phyloP scores from a whole-genome alignment of 1,140 invertebrate species.

The Monochamus saltuarius region DNA sequence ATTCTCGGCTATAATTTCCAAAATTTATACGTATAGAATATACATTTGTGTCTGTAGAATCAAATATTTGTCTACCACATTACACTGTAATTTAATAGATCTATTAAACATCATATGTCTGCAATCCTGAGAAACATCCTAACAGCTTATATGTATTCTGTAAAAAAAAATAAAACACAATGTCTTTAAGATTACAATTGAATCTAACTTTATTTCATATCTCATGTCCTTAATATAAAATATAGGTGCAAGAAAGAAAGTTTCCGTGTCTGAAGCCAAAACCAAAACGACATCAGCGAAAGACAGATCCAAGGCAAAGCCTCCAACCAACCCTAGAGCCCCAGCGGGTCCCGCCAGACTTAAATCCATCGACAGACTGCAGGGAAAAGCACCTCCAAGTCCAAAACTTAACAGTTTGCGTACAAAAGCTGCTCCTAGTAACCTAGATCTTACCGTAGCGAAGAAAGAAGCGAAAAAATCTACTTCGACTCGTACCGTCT shows the following conservation, averaged over 20 bases:
- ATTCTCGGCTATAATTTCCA: too few species aligned
- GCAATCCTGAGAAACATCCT: too few species aligned
- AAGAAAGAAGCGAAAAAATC: constrained; percentile 37
- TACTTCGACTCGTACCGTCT: constrained; percentile 10
- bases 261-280: constrained; percentile 34
- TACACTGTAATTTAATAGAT: too few species aligned
- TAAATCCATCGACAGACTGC: constrained; percentile 42
- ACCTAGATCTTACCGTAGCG: constrained; percentile 24
- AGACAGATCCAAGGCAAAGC: constrained; percentile 34
- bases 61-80: too few species aligned
- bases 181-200: too few species aligned
- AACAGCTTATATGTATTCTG: too few species aligned
- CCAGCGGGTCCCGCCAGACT: constrained; percentile 57
- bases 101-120: too few species aligned
- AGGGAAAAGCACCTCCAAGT: constrained; percentile 22
- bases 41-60: too few species aligned
- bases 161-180: too few species aligned
- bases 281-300: constrained; percentile 50
- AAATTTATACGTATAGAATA: too few species aligned
- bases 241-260: constrained; percentile 47
- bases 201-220: too few species aligned
- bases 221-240: too few species aligned
- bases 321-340: constrained; percentile 56
- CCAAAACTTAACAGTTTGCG: constrained; percentile 23
- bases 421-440: constrained; percentile 33